Base-by-base conservation (phyloP, 92 coral and sea anemone species). In the Porites cylindrica region DNA sequence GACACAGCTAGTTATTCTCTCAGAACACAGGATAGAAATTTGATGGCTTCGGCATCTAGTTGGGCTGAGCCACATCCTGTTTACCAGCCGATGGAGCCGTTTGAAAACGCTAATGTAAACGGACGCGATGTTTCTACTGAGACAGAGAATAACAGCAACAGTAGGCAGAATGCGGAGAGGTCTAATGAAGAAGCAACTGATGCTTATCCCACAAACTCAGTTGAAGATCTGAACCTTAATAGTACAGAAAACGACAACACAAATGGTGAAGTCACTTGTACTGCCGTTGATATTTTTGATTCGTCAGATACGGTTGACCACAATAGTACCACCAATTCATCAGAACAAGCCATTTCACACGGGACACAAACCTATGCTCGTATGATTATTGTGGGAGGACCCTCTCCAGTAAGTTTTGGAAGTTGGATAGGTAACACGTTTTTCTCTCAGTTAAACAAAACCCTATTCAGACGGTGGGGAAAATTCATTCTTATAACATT, bases 361-460 rank as follows among this genome's bases (percentile, higher is more conserved):
- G 24, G 9, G 4, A 11, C 20, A 14, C 17, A 14, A 56, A 18
- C 20, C 7, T 19, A 54, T 23, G 2, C 20, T 21, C 81, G 3
- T 38, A 17, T 14, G 4, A 26, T 77, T 11, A 77, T 77, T 38
- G 81, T 58, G 1, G 70, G 70, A 60, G 69, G 24, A 16, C 54
- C 81, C 16, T 58, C 24, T 43, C 81, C 81, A 51, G 21, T 56
- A 77, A 29, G 68, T 19, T 1, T 77, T 60, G 81, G 70, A n/a
- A 77, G 81, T 32, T 77, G 20, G 8, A 77, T 77, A 6, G 81
- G 81, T 32, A 77, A 77, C 70, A 11, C 5, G 6, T 51, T 60
- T 19, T 77, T 77, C 51, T 77, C 67, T 11, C 1, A n/a, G 4
- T 6, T 10, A 1, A 14, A 60, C 66, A 56, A 21, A 23, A 76